Base-by-base conservation (phyloP, 2,797 vertebrate species). In the Nyctibius grandis region DNA sequence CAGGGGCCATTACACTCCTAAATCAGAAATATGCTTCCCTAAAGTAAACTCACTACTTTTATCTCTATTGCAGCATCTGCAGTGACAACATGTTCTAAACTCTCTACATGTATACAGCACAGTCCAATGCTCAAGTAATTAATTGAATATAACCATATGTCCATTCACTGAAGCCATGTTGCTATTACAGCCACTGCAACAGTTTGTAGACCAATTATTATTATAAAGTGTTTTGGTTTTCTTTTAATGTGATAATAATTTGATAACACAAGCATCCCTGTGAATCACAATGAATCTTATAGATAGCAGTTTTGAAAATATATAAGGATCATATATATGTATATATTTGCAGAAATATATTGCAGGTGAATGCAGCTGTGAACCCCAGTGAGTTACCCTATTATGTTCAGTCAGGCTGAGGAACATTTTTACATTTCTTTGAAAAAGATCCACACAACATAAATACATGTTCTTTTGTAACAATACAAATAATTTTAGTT, bases 51-150 rank as follows among this genome's bases (percentile, higher is more conserved):
- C 61, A 45, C 36, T 82, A 4, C 70, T 88, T 93, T 85, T 70
- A 60, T 54, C 91, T 77, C 85, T 74, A 48, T 76, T 94, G 65
- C 34, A 65, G 67, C 73, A 94, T 85, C 88, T 95, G 85, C 85
- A 94, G 29, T 89, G 76, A 85, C 70, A 93, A 90, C 38, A 42
- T 70, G 90, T 88, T 97, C 65, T 90, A 78, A 95, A 89, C 69
- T 53, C 63, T 59, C 34, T 94, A n/a, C 79, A 69, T 65, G 20
- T 75, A 87, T 36, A 73, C 15, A 68, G 23, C 51, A 89, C 44
- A 81, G n/a, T 65, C 48, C 70, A 88, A 19, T 74, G 65, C 81
- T 76, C 75, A 93, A 91, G n/a, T 93, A 89, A 93, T 89, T 88
- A 77, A 91, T 63, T 77, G 87, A 86, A 54, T 85, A 54, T 91